Base-by-base conservation (phyloP, 2,888 invertebrate genomes). In the Pollenia angustigena region DNA sequence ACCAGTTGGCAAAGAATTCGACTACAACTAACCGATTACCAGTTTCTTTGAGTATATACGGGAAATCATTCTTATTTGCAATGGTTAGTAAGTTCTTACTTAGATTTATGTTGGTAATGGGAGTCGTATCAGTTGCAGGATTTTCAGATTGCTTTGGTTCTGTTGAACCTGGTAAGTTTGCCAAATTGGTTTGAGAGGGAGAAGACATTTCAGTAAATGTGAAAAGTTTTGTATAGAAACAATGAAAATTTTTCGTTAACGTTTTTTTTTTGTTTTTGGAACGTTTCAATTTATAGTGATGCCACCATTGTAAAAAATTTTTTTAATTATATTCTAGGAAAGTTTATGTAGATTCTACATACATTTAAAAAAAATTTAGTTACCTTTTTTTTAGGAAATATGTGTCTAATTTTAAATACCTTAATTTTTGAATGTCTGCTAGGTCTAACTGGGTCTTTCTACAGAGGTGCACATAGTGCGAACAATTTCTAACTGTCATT, bases 1-100 rank as follows among this genome's bases (percentile, higher is more conserved):
- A 98, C 98, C 98, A 98, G 74, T 96, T 96, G 60, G 98, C 98
- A 94, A 95, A 97, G 94, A 98, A 98, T 94, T 98, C 98, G 87
- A 98, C 96, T 52, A 98, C 95, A 52, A 98, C 96, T 90, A 98
- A 94, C 91, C 96, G 96, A 48, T 95, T 95, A 9, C 96, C 97
- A n/a, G 97, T 97, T 87, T 96, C 96, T 0, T 93, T 90, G 88
- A 98, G 94, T 93, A 96, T 95, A 86, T 92, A 92, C 90, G 96
- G 94, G 91, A 98, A 95, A 91, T 97, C 97, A 9, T 89, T 89
- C 66, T 89, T 89, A 79, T 88, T 89, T 12, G 88, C 86, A 7
- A 92, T 97, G 2, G 44, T 50, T 23, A 82, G 12, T 4, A 87
- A 23, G 40, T 87, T 78, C 46, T 64, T 66, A 46, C 58, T 68